Evolutionary conservation across 2,113 vertebrate genomes (phyloP).

Genomic region (Bambusicola thoracicus): DNA sequence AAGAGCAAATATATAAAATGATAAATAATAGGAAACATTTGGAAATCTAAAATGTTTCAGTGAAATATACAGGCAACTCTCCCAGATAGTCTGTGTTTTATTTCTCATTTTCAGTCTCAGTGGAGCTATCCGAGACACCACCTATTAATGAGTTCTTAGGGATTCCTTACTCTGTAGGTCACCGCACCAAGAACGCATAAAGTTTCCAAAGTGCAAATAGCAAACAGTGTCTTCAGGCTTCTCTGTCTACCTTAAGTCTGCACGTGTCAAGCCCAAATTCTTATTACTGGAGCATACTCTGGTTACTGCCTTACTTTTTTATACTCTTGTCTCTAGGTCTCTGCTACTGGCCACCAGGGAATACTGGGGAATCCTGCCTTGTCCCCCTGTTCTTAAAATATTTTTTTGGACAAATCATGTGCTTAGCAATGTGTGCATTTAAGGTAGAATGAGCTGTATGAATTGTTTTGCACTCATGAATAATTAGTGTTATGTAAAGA

Average conservation of each 20-base stretch:
- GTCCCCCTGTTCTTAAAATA: not conserved
- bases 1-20: conserved; percentile 60
- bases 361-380: not conserved
- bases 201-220: conserved; percentile 5
- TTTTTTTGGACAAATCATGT: not conserved
- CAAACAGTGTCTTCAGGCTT: not conserved
- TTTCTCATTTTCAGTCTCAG: conserved; percentile 39
- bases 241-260: not conserved
- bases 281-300: not conserved
- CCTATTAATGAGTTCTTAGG: conserved; percentile 62
- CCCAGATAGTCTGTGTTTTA: conserved; percentile 26
- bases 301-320: not conserved
- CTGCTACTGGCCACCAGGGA: not conserved
- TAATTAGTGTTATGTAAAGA: not conserved
- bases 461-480: not conserved
- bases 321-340: not conserved
- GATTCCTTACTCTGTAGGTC: conserved; percentile 56
- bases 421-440: not conserved
- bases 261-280: not conserved
- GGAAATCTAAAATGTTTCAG: conserved; percentile 46
- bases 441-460: not conserved
- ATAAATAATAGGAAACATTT: conserved; percentile 66
- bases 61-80: conserved; percentile 32
- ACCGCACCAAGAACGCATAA: not conserved
- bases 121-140: conserved; percentile 49